Percentiles rank a stretch among this genome's conserved stretches.
phyloP scores from a whole-genome alignment of 1,140 invertebrate species.

The Gryllus bimaculatus region DNA sequence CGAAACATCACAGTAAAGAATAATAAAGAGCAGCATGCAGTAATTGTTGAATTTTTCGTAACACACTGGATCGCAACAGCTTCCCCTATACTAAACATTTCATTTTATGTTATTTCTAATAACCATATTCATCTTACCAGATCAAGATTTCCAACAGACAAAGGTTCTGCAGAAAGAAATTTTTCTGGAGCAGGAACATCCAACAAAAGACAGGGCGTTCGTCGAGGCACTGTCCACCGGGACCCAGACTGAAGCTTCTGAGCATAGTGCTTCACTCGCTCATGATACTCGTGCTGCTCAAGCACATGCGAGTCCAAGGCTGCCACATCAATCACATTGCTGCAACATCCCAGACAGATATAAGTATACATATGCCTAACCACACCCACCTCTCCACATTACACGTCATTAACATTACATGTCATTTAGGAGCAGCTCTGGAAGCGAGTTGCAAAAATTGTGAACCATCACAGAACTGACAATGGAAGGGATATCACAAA shows the following conservation, averaged over 20 bases:
- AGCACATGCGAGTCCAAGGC: slow-evolving; percentile 67
- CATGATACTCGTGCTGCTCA: slow-evolving; percentile 70
- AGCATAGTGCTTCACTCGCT: slow-evolving; percentile 60
- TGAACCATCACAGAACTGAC: not conserved
- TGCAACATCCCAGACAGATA: slow-evolving; percentile 31
- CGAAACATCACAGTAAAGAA: too few relatives aligned
- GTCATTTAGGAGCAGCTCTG: too few relatives aligned
- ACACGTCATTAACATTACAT: too few relatives aligned
- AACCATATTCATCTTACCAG: slow-evolving; percentile 38
- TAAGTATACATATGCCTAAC: too few relatives aligned
- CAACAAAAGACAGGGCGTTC: slow-evolving; percentile 38
- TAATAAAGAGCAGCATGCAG: too few relatives aligned
- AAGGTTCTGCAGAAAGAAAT: slow-evolving; percentile 41
- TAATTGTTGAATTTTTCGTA: too few relatives aligned
- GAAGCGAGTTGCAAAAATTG: too few relatives aligned
- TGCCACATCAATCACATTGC: slow-evolving; percentile 76
- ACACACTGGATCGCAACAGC: too few relatives aligned
- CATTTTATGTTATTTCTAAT: not conserved
- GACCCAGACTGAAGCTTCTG: slow-evolving; percentile 39
- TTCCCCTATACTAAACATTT: too few relatives aligned
- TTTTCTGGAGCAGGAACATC: slow-evolving; percentile 51
- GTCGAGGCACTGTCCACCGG: slow-evolving; percentile 35
- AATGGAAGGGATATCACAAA: too few relatives aligned
- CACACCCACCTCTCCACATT: too few relatives aligned
- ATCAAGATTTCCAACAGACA: slow-evolving; percentile 41